phyloP scores from a whole-genome alignment of 2,113 vertebrate species.

The Epinephelus lanceolatus region DNA sequence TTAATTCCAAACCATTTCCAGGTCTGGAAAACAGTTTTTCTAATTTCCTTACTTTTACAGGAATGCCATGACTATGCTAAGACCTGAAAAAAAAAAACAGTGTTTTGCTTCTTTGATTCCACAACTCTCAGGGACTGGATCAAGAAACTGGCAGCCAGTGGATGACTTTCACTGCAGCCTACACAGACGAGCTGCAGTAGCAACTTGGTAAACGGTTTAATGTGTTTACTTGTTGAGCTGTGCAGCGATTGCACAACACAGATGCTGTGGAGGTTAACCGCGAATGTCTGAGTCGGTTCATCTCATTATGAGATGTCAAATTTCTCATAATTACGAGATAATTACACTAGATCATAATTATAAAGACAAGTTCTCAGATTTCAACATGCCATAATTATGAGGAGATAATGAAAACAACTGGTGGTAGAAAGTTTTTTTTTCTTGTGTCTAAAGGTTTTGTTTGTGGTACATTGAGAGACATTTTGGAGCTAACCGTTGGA shows the following conservation, averaged over 20 bases:
- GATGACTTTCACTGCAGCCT: not conserved
- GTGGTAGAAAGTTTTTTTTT: not conserved
- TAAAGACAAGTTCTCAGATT: not conserved
- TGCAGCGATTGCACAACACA: slow-evolving; percentile 10
- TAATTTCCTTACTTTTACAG: too few relatives aligned
- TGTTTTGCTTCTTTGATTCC: not conserved
- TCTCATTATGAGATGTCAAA: slow-evolving; percentile 1
- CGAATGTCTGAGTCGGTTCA: slow-evolving; percentile 8
- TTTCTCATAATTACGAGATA: slow-evolving; percentile 30
- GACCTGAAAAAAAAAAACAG: too few relatives aligned
- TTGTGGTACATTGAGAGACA: not conserved
- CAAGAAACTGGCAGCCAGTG: not conserved
- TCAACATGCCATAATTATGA: slow-evolving; percentile 2
- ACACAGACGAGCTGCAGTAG: not conserved
- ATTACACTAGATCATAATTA: slow-evolving; percentile 16
- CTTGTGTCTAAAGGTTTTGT: not conserved
- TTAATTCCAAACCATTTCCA: too few relatives aligned
- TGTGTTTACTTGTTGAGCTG: slow-evolving; percentile 3
- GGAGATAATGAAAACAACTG: slow-evolving; percentile 7
- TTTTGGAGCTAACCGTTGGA: not conserved
- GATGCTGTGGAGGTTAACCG: slow-evolving; percentile 42
- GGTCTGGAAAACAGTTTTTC: too few relatives aligned
- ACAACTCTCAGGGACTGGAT: not conserved
- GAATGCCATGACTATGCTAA: too few relatives aligned
- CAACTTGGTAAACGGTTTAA: not conserved